Conservation (phyloP, 2,797 vertebrate genomes). For the Gambusia yucatana region DNA sequence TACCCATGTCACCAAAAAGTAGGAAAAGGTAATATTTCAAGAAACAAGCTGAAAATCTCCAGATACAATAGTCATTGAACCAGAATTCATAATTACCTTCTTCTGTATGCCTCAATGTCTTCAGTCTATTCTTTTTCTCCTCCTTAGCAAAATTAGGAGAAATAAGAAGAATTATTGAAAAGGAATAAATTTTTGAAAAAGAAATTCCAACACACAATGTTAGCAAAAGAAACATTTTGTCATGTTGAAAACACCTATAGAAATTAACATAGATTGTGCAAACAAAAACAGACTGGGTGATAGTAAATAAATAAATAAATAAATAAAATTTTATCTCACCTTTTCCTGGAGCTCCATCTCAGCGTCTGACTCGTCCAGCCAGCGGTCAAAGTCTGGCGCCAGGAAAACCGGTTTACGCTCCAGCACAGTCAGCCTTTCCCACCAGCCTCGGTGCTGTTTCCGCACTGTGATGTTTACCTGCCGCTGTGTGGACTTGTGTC, state of each 20-base stretch:
- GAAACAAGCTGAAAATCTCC: background rate
- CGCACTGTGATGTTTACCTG: slow-evolving; percentile 90
- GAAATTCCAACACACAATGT: background rate
- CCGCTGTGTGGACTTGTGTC: slow-evolving; percentile 89
- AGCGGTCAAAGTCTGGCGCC: slow-evolving; percentile 93
- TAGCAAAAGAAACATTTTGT: background rate
- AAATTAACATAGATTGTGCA: background rate
- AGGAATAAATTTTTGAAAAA: background rate
- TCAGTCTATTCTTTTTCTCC: slow-evolving; percentile 88
- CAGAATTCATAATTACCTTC: slow-evolving; percentile 82
- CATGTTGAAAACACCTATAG: background rate
- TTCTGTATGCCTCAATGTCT: slow-evolving; percentile 82
- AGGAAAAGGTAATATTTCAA: background rate
- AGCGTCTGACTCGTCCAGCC: slow-evolving; percentile 96
- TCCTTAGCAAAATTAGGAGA: slow-evolving; percentile 76
- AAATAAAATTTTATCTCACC: slow-evolving; percentile 67
- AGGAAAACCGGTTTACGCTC: slow-evolving; percentile 92
- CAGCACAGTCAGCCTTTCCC: slow-evolving; percentile 89
- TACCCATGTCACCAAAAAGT: background rate
- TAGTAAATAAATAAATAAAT: background rate
- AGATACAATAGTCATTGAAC: background rate
- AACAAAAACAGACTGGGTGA: background rate
- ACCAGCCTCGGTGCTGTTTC: slow-evolving; percentile 90
- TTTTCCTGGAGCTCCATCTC: slow-evolving; percentile 94
- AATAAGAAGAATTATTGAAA: background rate